These are phyloP conservation scores for Albula glossodonta DNA, from an alignment of 2,113 vertebrate genomes.

Conservation along the genomic window DNA sequence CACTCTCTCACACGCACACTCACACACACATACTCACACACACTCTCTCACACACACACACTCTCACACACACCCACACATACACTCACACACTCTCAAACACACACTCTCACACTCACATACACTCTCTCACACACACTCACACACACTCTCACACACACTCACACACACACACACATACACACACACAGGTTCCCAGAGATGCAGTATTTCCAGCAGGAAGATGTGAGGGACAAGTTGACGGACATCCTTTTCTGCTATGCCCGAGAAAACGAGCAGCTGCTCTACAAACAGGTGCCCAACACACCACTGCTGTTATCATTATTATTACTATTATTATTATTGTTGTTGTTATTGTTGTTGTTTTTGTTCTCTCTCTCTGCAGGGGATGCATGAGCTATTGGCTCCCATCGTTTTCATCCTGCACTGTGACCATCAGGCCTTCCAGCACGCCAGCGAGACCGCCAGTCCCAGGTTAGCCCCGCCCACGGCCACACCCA, in stretches of 20 bases:
- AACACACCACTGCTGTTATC: conserved; percentile 34
- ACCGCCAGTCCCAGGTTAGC: conserved; percentile 88
- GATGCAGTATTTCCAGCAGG: conserved; percentile 96
- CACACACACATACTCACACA: not conserved
- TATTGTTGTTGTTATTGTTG: not conserved
- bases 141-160: not conserved
- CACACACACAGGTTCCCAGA: conserved; percentile 83
- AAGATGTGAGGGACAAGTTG: conserved; percentile 92
- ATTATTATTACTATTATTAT: not conserved
- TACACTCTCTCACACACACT: not conserved
- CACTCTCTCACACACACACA: not conserved
- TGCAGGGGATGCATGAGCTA: conserved; percentile 96
- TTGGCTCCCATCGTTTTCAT: conserved; percentile 94
- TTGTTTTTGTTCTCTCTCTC: conserved; percentile 26
- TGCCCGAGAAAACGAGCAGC: conserved; percentile 94
- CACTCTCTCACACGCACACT: not conserved
- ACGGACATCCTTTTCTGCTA: conserved; percentile 99
- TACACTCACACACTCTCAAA: not conserved
- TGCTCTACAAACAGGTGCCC: conserved; percentile 97
- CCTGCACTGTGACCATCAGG: conserved; percentile 96
- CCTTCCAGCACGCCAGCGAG: conserved; percentile 94
- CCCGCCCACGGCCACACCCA: not conserved
- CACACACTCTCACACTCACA: no score
- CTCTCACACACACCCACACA: not conserved
- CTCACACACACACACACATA: not conserved